These are phyloP conservation scores for Cygnus atratus DNA, from an alignment of 2,113 vertebrate genomes.

Conservation along the genomic window DNA sequence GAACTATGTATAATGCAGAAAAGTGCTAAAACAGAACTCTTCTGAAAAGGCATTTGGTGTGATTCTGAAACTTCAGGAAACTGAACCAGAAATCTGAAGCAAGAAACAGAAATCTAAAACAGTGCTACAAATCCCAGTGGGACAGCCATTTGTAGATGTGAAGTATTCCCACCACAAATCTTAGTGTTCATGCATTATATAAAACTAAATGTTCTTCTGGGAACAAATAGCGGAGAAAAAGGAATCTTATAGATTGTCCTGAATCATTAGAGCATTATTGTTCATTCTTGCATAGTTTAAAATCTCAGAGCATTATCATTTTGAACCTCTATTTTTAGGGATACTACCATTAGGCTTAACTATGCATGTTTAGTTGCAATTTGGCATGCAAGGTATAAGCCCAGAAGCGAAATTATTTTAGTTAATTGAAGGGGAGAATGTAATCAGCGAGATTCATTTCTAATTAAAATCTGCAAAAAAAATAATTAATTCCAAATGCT, in stretches of 20 bases:
- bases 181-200: constrained; percentile 20
- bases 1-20: constrained; percentile 49
- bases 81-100: constrained; percentile 64
- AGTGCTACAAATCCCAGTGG: constrained; percentile 63
- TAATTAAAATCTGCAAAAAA: constrained; percentile 54
- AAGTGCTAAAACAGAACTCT: constrained; percentile 71
- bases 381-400: constrained; percentile 50
- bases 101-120: constrained; percentile 75
- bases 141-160: constrained; percentile 21
- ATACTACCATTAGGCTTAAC: not conserved
- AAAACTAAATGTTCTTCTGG: constrained; percentile 55
- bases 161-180: constrained; percentile 62
- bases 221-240: constrained; percentile 29
- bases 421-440: constrained; percentile 61
- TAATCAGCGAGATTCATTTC: constrained; percentile 66
- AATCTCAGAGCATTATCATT: not conserved
- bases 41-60: constrained; percentile 61
- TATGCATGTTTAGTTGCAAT: not conserved
- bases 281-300: not conserved
- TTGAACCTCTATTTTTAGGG: constrained; percentile 28
- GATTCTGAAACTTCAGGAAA: constrained; percentile 72
- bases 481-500: constrained; percentile 45
- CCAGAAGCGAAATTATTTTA: constrained; percentile 73
- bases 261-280: constrained; percentile 5
- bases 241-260: not conserved